A percentile compares a stretch with the other conserved stretches of the same genome.
phyloP scores from a whole-genome alignment of 2,113 vertebrate genomes.

The Pangasianodon gigas region DNA sequence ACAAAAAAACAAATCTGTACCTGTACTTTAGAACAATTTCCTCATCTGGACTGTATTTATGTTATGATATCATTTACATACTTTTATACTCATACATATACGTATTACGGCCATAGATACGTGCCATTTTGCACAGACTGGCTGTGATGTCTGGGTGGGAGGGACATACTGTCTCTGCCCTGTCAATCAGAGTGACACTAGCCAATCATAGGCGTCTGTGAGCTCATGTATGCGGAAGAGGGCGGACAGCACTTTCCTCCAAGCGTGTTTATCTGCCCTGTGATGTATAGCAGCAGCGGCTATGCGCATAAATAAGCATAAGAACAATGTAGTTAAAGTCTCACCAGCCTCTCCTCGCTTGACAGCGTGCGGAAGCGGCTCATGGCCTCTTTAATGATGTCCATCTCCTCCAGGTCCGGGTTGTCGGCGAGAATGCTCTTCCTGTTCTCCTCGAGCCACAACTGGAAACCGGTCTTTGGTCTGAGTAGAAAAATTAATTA shows the following conservation, averaged over 20 bases:
- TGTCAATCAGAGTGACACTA: neutral
- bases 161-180: neutral
- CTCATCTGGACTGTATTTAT: neutral
- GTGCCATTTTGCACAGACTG: neutral
- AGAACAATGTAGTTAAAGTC: neutral
- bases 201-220: neutral
- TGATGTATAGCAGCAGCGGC: neutral
- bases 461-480: constrained; percentile 92
- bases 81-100: neutral
- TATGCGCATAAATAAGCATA: neutral
- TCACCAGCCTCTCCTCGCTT: constrained; percentile 86
- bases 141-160: neutral
- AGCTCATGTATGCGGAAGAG: neutral
- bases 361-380: constrained; percentile 82
- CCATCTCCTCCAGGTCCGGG: constrained; percentile 85
- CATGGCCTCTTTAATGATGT: constrained; percentile 95
- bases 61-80: neutral
- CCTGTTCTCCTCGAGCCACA: constrained; percentile 93
- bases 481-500: constrained; percentile 62
- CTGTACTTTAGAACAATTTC: neutral
- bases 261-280: neutral
- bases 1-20: neutral
- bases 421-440: constrained; percentile 79
- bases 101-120: neutral
- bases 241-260: neutral